Conservation (phyloP, 2,113 vertebrate genomes). For the Caretta caretta region DNA sequence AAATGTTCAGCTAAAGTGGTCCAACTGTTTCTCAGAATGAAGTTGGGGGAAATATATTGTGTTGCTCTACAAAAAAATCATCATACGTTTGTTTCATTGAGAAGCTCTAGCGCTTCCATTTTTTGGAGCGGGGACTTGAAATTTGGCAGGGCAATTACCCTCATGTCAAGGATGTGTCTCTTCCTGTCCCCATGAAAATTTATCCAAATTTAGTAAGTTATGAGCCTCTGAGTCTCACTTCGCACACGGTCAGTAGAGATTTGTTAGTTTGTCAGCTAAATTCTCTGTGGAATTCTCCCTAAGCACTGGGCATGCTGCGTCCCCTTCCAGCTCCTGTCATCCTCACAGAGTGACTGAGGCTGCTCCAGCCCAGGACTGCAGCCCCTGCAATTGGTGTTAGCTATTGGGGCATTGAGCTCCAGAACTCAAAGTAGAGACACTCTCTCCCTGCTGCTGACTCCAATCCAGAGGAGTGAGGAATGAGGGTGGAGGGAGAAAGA, state of each 20-base stretch:
- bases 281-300: neutral
- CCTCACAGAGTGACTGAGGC: too few relatives aligned
- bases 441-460: too few relatives aligned
- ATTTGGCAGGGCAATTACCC: accelerated
- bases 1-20: neutral
- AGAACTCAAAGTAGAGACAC: too few relatives aligned
- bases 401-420: too few relatives aligned
- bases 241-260: neutral
- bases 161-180: neutral
- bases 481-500: neutral
- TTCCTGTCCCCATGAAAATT: neutral
- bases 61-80: too few relatives aligned
- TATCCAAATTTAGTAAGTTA: neutral
- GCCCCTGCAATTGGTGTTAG: too few relatives aligned
- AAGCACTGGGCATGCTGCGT: neutral
- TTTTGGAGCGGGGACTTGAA: neutral
- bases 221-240: neutral
- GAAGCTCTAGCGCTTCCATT: neutral
- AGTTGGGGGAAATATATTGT: too few relatives aligned
- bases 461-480: neutral
- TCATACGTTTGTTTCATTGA: neutral
- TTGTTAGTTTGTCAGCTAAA: neutral
- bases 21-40: neutral
- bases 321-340: too few relatives aligned
- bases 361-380: too few relatives aligned